phyloP scores from a whole-genome alignment of 2,888 invertebrate genomes.

The Erynnis tages region DNA sequence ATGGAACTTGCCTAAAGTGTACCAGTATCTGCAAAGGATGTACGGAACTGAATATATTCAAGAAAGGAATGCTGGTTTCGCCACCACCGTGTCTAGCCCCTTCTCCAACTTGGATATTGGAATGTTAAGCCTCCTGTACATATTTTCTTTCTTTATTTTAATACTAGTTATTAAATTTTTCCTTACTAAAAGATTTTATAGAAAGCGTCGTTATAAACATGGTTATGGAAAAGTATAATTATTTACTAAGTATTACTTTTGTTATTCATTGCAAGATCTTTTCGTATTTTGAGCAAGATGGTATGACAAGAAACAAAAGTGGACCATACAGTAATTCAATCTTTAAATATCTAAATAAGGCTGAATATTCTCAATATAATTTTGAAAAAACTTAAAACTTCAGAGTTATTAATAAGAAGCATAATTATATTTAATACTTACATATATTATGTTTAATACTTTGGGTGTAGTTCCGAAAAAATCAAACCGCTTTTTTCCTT shows the following conservation, averaged over 20 bases:
- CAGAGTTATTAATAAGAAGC: too few relatives aligned
- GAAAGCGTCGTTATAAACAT: slow-evolving; percentile 87
- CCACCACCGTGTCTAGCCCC: slow-evolving; percentile 61
- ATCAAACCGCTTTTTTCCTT: too few relatives aligned
- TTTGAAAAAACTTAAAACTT: too few relatives aligned
- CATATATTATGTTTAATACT: background rate
- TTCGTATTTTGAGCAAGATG: too few relatives aligned
- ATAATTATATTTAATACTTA: too few relatives aligned
- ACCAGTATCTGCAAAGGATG: slow-evolving; percentile 81
- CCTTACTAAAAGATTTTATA: slow-evolving; percentile 85
- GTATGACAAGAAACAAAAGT: too few relatives aligned
- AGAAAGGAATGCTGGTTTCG: slow-evolving; percentile 45
- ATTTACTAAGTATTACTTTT: slow-evolving; percentile 18
- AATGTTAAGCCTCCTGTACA: slow-evolving; percentile 88
- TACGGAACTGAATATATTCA: slow-evolving; percentile 64
- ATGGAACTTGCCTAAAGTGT: slow-evolving; percentile 85
- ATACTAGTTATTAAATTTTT: slow-evolving; percentile 89
- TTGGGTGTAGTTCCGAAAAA: too few relatives aligned
- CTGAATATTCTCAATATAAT: too few relatives aligned
- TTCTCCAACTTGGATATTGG: slow-evolving; percentile 87
- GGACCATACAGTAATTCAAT: too few relatives aligned
- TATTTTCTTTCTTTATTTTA: slow-evolving; percentile 87
- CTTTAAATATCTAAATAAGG: too few relatives aligned
- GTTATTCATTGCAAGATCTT: too few relatives aligned
- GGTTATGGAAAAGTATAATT: slow-evolving; percentile 86